Evolutionary conservation across 2,888 invertebrate species (phyloP).

Genomic region (Chaetoderma sp.): DNA sequence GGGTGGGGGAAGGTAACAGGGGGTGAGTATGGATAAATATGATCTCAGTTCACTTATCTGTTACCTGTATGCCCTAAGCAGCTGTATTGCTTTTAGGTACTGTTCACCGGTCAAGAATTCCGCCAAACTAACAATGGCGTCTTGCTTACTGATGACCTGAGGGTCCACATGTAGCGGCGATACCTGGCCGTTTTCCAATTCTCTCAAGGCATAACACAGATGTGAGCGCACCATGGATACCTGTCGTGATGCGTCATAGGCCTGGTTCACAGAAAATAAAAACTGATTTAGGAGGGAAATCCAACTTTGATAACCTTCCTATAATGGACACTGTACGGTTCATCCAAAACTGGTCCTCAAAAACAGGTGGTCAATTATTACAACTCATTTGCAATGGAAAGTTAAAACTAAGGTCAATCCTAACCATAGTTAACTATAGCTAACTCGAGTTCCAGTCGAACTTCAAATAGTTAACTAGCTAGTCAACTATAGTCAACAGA

Average conservation of each 20-base stretch:
- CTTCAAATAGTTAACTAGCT: too few species aligned
- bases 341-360: too few species aligned
- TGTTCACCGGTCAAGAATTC: conserved; percentile 76
- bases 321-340: too few species aligned
- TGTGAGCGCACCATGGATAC: conserved; percentile 63
- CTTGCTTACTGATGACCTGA: conserved; percentile 59
- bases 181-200: conserved; percentile 64
- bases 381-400: neutral
- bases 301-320: neutral
- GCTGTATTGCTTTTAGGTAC: conserved; percentile 79
- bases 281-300: neutral
- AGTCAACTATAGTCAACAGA: too few species aligned
- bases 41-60: neutral
- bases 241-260: conserved; percentile 66
- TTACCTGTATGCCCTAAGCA: conserved; percentile 69
- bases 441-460: too few species aligned
- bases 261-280: conserved; percentile 46
- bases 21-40: too few species aligned
- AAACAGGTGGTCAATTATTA: too few species aligned
- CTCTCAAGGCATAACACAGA: conserved; percentile 59
- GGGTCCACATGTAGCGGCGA: conserved; percentile 61
- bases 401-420: neutral
- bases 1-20: too few species aligned
- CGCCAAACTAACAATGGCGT: conserved; percentile 68
- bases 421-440: too few species aligned